Evolutionary conservation across 1,140 invertebrate genomes (phyloP).

Genomic region (Lordiphosa collinella): DNA sequence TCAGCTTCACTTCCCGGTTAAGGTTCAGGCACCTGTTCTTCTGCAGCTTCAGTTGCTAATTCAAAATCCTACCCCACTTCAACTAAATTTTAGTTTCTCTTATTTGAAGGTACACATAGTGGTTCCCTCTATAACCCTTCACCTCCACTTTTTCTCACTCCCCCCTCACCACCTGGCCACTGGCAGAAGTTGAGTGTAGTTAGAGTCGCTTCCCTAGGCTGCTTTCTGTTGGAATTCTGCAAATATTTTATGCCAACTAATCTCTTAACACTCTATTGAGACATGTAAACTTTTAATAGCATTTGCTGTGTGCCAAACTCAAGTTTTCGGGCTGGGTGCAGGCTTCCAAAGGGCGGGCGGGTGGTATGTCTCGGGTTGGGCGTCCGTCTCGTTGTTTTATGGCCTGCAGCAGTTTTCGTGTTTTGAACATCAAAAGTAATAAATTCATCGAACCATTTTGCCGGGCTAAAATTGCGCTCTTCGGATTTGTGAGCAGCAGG

Average conservation of each 20-base stretch:
- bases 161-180: background rate
- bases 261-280: constrained; percentile 77
- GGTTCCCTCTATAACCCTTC: too few relatives aligned
- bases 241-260: constrained; percentile 70
- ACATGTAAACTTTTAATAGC: constrained; percentile 76
- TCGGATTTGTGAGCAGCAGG: constrained; percentile 14
- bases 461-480: constrained; percentile 36
- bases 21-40: too few relatives aligned
- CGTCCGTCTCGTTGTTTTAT: constrained; percentile 62
- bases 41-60: too few relatives aligned
- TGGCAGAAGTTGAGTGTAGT: constrained; percentile 48
- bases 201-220: constrained; percentile 7
- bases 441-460: constrained; percentile 67
- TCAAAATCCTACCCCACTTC: too few relatives aligned
- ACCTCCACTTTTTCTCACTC: too few relatives aligned
- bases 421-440: constrained; percentile 76
- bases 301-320: constrained; percentile 47
- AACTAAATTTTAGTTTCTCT: too few relatives aligned
- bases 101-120: too few relatives aligned
- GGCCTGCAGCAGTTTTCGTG: constrained; percentile 74
- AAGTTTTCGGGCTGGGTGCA: constrained; percentile 10
- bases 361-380: background rate
- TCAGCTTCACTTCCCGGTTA: too few relatives aligned
- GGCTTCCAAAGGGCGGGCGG: background rate
- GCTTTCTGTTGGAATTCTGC: constrained; percentile 25